phyloP scores from a whole-genome alignment of 2,113 vertebrate genomes.

The Limanda limanda region DNA sequence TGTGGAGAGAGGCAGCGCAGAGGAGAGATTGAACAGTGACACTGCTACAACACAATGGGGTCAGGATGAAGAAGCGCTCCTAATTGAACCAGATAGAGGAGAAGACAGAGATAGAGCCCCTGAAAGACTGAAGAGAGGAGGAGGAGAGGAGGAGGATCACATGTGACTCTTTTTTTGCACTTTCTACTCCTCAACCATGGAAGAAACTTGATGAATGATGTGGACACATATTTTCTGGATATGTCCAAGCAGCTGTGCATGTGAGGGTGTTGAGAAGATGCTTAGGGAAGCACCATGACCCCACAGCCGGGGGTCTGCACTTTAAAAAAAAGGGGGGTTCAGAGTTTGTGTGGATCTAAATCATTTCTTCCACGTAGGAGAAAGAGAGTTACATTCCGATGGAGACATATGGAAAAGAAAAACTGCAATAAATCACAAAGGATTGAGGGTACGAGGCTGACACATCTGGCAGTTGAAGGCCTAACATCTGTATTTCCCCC shows the following conservation, averaged over 20 bases:
- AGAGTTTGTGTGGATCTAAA: background rate
- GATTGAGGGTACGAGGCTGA: constrained; percentile 5
- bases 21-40: constrained; percentile 81
- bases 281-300: constrained; percentile 39
- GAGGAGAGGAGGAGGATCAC: constrained; percentile 28
- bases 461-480: background rate
- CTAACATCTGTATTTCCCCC: background rate
- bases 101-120: constrained; percentile 54
- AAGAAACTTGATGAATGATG: background rate
- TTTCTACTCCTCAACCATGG: background rate
- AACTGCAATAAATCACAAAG: background rate
- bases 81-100: constrained; percentile 81
- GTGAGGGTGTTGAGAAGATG: constrained; percentile 37
- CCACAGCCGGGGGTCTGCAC: constrained; percentile 5
- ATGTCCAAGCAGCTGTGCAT: constrained; percentile 19
- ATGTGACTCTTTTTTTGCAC: constrained; percentile 18
- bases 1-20: constrained; percentile 53
- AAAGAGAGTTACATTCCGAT: background rate
- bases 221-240: background rate
- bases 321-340: too few species aligned
- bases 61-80: constrained; percentile 80
- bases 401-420: background rate
- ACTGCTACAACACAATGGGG: constrained; percentile 79
- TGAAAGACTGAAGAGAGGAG: constrained; percentile 43
- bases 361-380: background rate